Evolutionary conservation across 2,797 vertebrate species (phyloP), one percentile per base, ranked within the genome.

Genomic region (Syndactyla subalaris): DNA sequence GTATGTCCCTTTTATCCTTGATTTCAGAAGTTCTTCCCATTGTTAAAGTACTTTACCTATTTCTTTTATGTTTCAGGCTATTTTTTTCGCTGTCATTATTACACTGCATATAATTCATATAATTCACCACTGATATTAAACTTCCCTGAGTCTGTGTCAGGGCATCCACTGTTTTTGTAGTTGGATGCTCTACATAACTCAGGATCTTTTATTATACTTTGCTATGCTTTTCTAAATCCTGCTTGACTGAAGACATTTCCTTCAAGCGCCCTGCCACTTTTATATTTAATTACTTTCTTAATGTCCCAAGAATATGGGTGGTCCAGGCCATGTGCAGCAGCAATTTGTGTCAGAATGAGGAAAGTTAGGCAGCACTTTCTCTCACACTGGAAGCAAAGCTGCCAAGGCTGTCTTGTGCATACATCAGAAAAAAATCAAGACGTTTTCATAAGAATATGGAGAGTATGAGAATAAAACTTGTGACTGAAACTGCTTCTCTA

Each of bases 291-390:
- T 38, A 49, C 68, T 54, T 75, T 51, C 66, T 63, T 75, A 63
- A 83, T 79, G 34, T 89, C 91, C 71, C 52, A 36, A 51, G 73
- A 58, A 93, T 78, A 92, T 79, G 94, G 90, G 93, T 97, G 96
- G 91, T 95, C 96, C 74, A 55, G 66, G 75, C 74, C 66, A 76
- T 59, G 36, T 29, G 45, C 55, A 70, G 55, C 26, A 78, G 71
- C 72, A 75, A 17, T 20, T 38, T 73, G 77, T 65, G 58, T 2
- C 16, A 8, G 72, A 89, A 51, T 5, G 43, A 93, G 48, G 76
- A 88, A 79, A 26, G 23, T 24, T 18, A 27, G 13, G 63, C 95
- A 97, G 67, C 22, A 6, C 45, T 66, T 71, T 94, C 62, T 54
- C 68, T 85, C 76, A n/a, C 58, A 49, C 39, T 48, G 41, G 41